These are phyloP conservation scores for Campoletis raptor DNA, from an alignment of 2,888 invertebrate genomes.

Conservation along the genomic window DNA sequence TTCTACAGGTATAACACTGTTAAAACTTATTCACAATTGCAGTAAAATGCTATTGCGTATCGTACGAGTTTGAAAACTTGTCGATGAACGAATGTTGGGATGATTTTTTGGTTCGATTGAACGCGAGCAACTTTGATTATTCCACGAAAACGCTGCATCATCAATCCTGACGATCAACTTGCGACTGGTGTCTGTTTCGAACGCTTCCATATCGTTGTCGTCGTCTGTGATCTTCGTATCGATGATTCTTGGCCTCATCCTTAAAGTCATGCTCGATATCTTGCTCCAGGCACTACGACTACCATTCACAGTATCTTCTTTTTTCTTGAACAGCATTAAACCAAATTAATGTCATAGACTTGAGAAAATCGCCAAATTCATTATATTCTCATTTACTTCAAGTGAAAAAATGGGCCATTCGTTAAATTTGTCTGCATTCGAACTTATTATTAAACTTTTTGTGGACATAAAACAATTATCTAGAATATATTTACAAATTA, in stretches of 20 bases:
- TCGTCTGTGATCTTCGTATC: constrained; percentile 18
- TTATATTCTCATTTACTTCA: neutral
- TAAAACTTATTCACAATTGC: constrained; percentile 10
- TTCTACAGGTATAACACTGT: neutral
- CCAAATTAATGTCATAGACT: neutral
- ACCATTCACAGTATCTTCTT: neutral
- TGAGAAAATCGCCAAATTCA: neutral
- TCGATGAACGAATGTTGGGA: neutral
- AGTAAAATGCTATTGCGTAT: constrained; percentile 21
- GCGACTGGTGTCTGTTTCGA: constrained; percentile 11
- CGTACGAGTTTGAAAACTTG: neutral
- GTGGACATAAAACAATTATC: too few species aligned
- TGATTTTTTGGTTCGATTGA: neutral
- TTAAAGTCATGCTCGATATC: constrained; percentile 29
- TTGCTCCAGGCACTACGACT: neutral
- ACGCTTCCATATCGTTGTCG: constrained; percentile 15
- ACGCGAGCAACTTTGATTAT: constrained; percentile 38
- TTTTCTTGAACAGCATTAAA: neutral
- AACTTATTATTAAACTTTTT: too few species aligned
- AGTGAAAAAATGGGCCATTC: neutral
- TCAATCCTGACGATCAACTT: constrained; percentile 50
- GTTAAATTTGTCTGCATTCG: too few species aligned
- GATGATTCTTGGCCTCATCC: constrained; percentile 20
- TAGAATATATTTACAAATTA: too few species aligned
- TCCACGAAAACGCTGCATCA: constrained; percentile 58